A percentile compares a stretch with the other conserved stretches of the same genome.
These are phyloP conservation scores for Paramuricea clavata DNA, from an alignment of 92 coral and sea anemone species.

Conservation along the genomic window DNA sequence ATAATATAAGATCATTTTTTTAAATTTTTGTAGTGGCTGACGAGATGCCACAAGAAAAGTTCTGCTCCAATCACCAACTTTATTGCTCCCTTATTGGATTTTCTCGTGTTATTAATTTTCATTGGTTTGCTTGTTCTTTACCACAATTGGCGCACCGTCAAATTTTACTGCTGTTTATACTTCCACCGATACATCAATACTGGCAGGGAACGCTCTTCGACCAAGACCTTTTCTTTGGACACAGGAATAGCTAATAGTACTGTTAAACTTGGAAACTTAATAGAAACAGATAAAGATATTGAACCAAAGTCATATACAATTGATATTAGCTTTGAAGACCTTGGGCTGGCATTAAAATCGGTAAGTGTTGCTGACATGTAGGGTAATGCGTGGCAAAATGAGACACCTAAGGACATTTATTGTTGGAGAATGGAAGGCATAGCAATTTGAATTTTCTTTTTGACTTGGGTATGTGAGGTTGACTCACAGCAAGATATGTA, in stretches of 20 bases:
- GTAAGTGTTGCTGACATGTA: too few relatives aligned
- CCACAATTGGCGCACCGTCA: not conserved
- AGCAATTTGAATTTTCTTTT: too few relatives aligned
- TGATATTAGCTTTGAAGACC: conserved; percentile 59
- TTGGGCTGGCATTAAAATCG: conserved; percentile 52
- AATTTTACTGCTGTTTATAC: conserved; percentile 29
- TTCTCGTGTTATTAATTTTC: conserved; percentile 49
- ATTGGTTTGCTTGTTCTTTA: not conserved
- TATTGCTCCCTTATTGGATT: conserved; percentile 36
- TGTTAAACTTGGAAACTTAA: not conserved
- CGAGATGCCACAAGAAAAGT: conserved; percentile 68
- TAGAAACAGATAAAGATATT: not conserved
- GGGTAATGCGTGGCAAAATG: too few relatives aligned
- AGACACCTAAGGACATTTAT: too few relatives aligned
- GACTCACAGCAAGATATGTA: too few relatives aligned
- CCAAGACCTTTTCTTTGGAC: not conserved
- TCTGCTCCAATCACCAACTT: conserved; percentile 62
- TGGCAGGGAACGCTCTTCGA: conserved; percentile 28
- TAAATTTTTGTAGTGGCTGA: conserved; percentile 59
- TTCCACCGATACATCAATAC: not conserved
- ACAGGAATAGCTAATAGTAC: conserved; percentile 1
- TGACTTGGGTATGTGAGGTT: too few relatives aligned
- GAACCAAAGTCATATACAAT: conserved; percentile 59
- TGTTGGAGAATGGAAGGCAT: too few relatives aligned
- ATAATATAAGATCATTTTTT: not conserved